Percentiles rank a stretch among this genome's conserved stretches.
These are phyloP conservation scores for Podarcis cretensis DNA, from an alignment of 2,113 vertebrate species.

Conservation along the genomic window DNA sequence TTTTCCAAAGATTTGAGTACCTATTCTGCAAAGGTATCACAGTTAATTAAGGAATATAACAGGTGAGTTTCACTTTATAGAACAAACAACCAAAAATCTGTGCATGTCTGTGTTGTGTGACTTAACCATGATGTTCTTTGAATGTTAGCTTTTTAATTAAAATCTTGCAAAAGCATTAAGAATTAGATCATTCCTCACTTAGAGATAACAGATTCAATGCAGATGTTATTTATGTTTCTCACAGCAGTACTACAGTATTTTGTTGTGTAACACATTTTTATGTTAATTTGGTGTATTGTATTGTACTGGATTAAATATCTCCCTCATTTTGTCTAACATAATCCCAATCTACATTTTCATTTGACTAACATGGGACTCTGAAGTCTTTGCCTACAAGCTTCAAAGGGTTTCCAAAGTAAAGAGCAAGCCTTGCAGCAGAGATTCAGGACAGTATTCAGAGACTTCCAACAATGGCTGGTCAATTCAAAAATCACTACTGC, in stretches of 20 bases:
- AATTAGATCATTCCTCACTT: background rate
- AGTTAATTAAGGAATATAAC: constrained; percentile 94
- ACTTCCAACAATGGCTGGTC: constrained; percentile 97
- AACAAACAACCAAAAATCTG: background rate
- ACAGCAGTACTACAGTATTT: background rate
- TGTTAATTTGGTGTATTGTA: background rate
- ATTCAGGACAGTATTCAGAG: constrained; percentile 87
- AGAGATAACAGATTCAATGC: background rate
- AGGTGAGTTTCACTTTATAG: constrained; percentile 80
- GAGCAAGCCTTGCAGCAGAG: constrained; percentile 94
- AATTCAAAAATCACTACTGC: constrained; percentile 92
- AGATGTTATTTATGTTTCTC: background rate
- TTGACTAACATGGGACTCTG: constrained; percentile 41
- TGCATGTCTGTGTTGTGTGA: background rate
- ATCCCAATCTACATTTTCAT: background rate
- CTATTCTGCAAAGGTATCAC: constrained; percentile 90
- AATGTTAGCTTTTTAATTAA: background rate
- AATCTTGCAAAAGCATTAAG: background rate
- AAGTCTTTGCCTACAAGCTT: constrained; percentile 93
- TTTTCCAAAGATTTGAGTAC: constrained; percentile 91
- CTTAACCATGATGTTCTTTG: background rate
- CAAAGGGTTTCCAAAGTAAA: constrained; percentile 94
- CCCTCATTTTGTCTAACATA: background rate
- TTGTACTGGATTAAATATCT: background rate
- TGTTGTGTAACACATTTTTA: background rate